Conservation (phyloP, 30 jellyfish, hydroid and myxozoan genomes). For the Aurelia sp. region DNA sequence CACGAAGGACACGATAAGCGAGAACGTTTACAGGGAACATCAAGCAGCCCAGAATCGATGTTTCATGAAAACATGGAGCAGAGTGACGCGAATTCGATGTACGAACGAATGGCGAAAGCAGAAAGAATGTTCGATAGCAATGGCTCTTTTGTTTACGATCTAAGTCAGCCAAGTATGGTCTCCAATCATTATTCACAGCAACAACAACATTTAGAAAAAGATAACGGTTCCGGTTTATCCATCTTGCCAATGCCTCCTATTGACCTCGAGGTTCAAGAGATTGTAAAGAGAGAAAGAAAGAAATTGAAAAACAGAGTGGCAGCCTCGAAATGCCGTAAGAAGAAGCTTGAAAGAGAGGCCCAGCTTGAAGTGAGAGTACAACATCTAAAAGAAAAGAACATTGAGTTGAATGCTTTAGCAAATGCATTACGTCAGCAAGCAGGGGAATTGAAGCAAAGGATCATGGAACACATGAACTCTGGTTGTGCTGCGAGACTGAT, state of each 20-base stretch:
- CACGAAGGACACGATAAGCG: background rate
- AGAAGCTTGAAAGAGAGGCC: conserved; percentile 89
- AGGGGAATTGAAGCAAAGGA: conserved; percentile 65
- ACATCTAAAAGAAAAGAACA: conserved; percentile 72
- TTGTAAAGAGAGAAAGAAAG: conserved; percentile 81
- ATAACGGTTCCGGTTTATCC: conserved; percentile 13
- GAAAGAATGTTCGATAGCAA: conserved; percentile 43
- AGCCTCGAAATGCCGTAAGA: conserved; percentile 86
- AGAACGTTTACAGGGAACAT: background rate
- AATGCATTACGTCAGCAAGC: conserved; percentile 76
- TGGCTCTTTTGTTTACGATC: conserved; percentile 6
- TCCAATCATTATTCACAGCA: conserved; percentile 27
- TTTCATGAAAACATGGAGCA: conserved; percentile 1
- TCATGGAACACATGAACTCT: conserved; percentile 71
- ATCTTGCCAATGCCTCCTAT: conserved; percentile 83
- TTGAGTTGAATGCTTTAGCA: conserved; percentile 76
- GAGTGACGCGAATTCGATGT: conserved; percentile 5
- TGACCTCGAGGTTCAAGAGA: conserved; percentile 87
- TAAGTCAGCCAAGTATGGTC: conserved; percentile 61
- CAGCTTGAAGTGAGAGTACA: conserved; percentile 86
- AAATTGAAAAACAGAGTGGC: conserved; percentile 83
- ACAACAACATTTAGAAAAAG: conserved; percentile 7
- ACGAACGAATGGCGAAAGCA: conserved; percentile 27
- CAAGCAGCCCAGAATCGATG: conserved; percentile 42
- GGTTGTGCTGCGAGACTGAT: conserved; percentile 65